Percentiles rank a stretch among this genome's conserved stretches.
These are phyloP conservation scores for Osmerus eperlanus DNA, from an alignment of 2,113 vertebrate genomes.

Conservation along the genomic window DNA sequence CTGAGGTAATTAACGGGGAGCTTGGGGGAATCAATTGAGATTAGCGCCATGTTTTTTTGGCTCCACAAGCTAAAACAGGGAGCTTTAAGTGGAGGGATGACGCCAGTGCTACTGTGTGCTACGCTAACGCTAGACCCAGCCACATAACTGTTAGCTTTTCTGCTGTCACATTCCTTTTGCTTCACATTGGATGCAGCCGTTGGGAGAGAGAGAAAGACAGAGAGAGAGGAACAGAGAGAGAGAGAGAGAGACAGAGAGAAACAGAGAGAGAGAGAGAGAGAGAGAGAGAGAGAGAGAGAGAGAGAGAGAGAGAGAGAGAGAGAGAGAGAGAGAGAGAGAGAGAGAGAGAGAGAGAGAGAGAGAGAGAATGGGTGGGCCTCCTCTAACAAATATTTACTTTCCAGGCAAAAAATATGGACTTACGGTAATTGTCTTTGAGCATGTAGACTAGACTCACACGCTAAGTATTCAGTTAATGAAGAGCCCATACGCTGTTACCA, in stretches of 20 bases:
- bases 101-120: neutral
- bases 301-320: slow-evolving; percentile 1
- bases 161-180: neutral
- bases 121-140: neutral
- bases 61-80: neutral
- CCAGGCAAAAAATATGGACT: slow-evolving; percentile 13
- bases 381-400: slow-evolving; percentile 21
- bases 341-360: slow-evolving; percentile 4
- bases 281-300: slow-evolving; percentile 2
- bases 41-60: slow-evolving; percentile 16
- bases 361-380: neutral
- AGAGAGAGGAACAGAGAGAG: neutral
- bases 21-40: slow-evolving; percentile 2
- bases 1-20: slow-evolving; percentile 9
- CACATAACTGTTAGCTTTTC: neutral
- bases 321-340: slow-evolving; percentile 3
- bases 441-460: neutral
- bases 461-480: neutral
- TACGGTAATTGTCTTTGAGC: slow-evolving; percentile 4
- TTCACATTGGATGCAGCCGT: neutral
- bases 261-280: neutral
- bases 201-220: neutral
- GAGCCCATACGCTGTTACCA: neutral
- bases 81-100: neutral
- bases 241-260: neutral